Conservation (phyloP, 2,888 invertebrate species). For the Cataglyphis altisquamis region DNA sequence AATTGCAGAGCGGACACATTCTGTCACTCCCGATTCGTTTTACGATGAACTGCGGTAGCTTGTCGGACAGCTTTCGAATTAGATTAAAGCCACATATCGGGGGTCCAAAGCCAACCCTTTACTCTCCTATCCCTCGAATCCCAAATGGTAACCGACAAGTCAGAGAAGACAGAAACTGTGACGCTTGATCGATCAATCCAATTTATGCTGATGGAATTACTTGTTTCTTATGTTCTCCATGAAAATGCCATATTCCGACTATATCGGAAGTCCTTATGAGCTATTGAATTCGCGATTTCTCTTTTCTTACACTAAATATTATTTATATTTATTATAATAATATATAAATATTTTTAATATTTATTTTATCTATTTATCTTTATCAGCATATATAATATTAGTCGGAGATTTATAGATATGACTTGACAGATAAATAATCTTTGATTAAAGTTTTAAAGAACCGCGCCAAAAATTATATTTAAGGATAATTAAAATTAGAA, state of each 20-base stretch:
- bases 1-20: slow-evolving; percentile 41
- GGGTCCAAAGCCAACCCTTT: slow-evolving; percentile 63
- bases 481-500: not conserved
- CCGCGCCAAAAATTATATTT: not conserved
- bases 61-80: slow-evolving; percentile 77
- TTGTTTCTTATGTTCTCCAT: slow-evolving; percentile 44
- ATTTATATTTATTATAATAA: no score
- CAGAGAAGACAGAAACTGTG: slow-evolving; percentile 57
- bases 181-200: slow-evolving; percentile 65
- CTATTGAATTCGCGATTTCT: not conserved
- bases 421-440: not conserved
- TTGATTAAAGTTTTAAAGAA: not conserved
- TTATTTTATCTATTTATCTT: not conserved
- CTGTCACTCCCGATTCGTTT: slow-evolving; percentile 74
- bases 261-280: not conserved
- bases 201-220: slow-evolving; percentile 64
- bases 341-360: no score
- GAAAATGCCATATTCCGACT: not conserved
- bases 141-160: slow-evolving; percentile 66
- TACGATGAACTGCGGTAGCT: slow-evolving; percentile 68
- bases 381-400: not conserved
- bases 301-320: not conserved
- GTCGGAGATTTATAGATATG: not conserved
- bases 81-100: slow-evolving; percentile 71
- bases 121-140: slow-evolving; percentile 64